phyloP scores from a whole-genome alignment of 1,140 invertebrate species.

The Pomacea maculata region DNA sequence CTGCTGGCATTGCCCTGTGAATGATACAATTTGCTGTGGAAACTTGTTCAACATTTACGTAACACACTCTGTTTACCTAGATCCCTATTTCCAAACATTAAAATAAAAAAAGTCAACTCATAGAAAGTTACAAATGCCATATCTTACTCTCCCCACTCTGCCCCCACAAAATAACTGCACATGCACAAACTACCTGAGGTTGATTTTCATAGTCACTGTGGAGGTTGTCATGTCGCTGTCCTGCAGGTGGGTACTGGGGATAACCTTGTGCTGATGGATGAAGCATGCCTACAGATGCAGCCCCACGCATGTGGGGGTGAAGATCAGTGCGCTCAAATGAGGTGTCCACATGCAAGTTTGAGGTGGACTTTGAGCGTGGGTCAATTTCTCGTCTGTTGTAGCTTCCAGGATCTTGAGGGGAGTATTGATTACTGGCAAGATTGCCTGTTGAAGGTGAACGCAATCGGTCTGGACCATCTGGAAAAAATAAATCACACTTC shows the following conservation, averaged over 20 bases:
- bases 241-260: slow-evolving; percentile 43
- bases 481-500: neutral
- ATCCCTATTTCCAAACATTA: too few species aligned
- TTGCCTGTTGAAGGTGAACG: slow-evolving; percentile 37
- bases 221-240: too few species aligned
- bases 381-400: slow-evolving; percentile 42
- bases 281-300: slow-evolving; percentile 53
- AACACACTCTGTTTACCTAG: too few species aligned
- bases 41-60: too few species aligned
- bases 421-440: slow-evolving; percentile 22
- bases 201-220: slow-evolving; percentile 56
- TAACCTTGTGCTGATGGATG: slow-evolving; percentile 35
- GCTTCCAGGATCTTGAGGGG: slow-evolving; percentile 21
- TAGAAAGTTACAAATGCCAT: too few species aligned
- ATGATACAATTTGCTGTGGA: too few species aligned
- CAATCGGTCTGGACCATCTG: slow-evolving; percentile 46
- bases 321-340: slow-evolving; percentile 40
- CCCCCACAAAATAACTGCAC: neutral
- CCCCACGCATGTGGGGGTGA: slow-evolving; percentile 40
- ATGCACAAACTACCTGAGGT: slow-evolving; percentile 32
- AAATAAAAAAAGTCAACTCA: too few species aligned
- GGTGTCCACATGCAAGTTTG: slow-evolving; percentile 55
- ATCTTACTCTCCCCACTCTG: neutral
- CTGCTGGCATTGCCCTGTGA: slow-evolving; percentile 3
- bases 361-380: slow-evolving; percentile 55